Evolutionary conservation across 92 coral and sea anemone genomes (phyloP), one percentile per base, ranked within the genome.

Genomic region (Ricordea florida): DNA sequence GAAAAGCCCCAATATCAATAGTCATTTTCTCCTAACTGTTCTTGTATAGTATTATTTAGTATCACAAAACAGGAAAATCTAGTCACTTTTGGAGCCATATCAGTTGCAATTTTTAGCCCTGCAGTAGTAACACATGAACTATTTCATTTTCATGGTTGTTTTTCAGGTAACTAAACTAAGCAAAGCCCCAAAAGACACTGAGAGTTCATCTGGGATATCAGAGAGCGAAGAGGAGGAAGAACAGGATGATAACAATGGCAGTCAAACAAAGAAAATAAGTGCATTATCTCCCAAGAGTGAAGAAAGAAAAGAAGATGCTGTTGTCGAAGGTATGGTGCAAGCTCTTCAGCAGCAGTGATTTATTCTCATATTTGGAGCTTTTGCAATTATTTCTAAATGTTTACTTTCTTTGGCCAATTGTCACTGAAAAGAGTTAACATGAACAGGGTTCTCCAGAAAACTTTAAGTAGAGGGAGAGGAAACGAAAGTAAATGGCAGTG

Each of bases 221-320:
- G 93, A 76, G 49, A 79, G 80, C 29, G 97, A 92, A 33, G 93
- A 86, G 22, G 85, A 85, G 17, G 88, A 83, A 16, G 75, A 63
- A 10, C 75, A 71, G 2, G 81, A 72, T 8, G 81, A 81, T 14
- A 62, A 24, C 0, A 24, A 44, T 14, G 82, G 74, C n/a, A 57
- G 68, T 36, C 69, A 64, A 49, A 50, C 72, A 51, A 38, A 80
- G 35, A 10, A 21, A 42, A 23, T 16, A 23, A 14, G 62, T 61
- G 18, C 81, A 23, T 4, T 41, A 16, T 10, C 25, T n/a, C 18
- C 4, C 2, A 61, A 31, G 16, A 45, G 18, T 32, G 40, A 57
- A 53, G 26, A 25, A 43, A 41, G 13, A 38, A 58, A 57, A 38
- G 33, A 13, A 2, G 81, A 46, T 28, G 21, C 7, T 5, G 46